These are phyloP conservation scores for Netelia virgata DNA, from an alignment of 2,888 invertebrate genomes.

Conservation along the genomic window DNA sequence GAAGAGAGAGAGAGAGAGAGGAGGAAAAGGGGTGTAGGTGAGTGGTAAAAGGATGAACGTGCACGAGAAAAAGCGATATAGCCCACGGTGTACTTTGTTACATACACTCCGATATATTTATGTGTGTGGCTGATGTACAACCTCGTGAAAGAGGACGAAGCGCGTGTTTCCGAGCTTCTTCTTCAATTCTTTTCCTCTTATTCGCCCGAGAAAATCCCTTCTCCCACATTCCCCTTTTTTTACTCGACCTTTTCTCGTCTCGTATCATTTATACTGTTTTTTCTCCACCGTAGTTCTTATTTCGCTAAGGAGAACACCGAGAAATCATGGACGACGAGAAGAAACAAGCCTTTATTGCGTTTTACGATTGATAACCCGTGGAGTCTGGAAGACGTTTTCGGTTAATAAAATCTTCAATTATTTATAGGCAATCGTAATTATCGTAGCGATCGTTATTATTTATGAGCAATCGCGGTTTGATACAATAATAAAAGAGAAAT, in stretches of 20 bases:
- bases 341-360: constrained; percentile 8
- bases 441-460: background rate
- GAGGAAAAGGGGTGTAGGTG: constrained; percentile 50
- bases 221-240: background rate
- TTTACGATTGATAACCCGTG: background rate
- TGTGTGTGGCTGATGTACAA: constrained; percentile 21
- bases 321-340: constrained; percentile 5
- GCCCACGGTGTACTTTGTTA: constrained; percentile 1
- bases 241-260: background rate
- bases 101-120: constrained; percentile 7
- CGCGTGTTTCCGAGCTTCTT: constrained; percentile 56
- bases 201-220: constrained; percentile 13
- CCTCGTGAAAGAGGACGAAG: constrained; percentile 26
- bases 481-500: background rate
- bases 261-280: background rate
- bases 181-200: constrained; percentile 31
- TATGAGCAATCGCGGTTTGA: background rate
- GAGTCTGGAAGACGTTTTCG: background rate
- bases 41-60: background rate
- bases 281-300: background rate
- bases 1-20: constrained; percentile 31
- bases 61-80: constrained; percentile 9
- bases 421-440: background rate
- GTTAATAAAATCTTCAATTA: background rate
- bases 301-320: background rate